These are phyloP conservation scores for Littorina saxatilis DNA, from an alignment of 1,140 invertebrate species.

Conservation along the genomic window DNA sequence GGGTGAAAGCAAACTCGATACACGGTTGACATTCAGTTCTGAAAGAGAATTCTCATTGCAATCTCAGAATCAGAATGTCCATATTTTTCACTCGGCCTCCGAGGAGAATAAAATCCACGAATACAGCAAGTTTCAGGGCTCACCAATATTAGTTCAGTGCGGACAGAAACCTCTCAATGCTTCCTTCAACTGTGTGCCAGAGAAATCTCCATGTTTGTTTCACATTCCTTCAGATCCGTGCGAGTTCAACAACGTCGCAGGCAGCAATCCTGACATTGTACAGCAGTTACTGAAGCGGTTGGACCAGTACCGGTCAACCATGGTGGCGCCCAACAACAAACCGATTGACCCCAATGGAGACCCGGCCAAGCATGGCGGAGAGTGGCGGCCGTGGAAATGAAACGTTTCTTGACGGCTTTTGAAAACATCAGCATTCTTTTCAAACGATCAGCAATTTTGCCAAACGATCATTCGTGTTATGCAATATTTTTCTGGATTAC, in stretches of 20 bases:
- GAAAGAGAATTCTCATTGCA: no score
- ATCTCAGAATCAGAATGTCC: no score
- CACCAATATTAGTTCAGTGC: slow-evolving; percentile 59
- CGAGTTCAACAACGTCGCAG: slow-evolving; percentile 86
- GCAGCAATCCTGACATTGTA: slow-evolving; percentile 67
- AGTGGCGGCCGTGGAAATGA: slow-evolving; percentile 63
- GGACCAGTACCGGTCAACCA: slow-evolving; percentile 46
- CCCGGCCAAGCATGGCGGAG: slow-evolving; percentile 56
- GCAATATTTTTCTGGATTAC: slow-evolving; percentile 8
- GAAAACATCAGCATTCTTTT: neutral
- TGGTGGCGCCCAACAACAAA: slow-evolving; percentile 62
- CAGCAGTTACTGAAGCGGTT: slow-evolving; percentile 76
- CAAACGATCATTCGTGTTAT: slow-evolving; percentile 10
- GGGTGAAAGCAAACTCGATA: neutral
- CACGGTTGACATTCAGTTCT: neutral
- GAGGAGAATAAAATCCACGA: neutral
- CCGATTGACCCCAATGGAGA: slow-evolving; percentile 55
- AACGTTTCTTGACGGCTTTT: neutral
- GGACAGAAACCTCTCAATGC: slow-evolving; percentile 60
- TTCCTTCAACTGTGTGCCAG: slow-evolving; percentile 79
- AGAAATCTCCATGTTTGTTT: slow-evolving; percentile 85
- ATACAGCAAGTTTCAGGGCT: neutral
- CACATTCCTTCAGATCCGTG: slow-evolving; percentile 90
- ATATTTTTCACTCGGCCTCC: neutral
- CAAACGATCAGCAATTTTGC: neutral